Evolutionary conservation across 2,113 vertebrate species (phyloP).

Genomic region (Colaptes auratus): DNA sequence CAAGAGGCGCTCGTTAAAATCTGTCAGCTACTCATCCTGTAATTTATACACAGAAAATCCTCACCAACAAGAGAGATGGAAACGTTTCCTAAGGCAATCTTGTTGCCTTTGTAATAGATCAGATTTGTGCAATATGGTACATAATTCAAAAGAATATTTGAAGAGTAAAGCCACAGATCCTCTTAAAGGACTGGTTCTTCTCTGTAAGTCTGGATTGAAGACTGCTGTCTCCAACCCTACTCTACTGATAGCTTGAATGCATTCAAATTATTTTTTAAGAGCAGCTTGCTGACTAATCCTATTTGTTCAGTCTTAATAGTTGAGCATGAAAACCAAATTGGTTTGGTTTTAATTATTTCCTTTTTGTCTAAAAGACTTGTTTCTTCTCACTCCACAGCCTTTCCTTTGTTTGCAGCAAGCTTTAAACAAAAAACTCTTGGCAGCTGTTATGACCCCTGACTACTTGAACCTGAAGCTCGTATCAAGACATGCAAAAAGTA

Average conservation of each 20-base stretch:
- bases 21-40: neutral
- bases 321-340: neutral
- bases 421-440: neutral
- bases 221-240: neutral
- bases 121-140: neutral
- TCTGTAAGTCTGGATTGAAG: neutral
- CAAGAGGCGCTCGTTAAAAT: neutral
- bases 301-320: neutral
- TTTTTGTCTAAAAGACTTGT: neutral
- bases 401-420: neutral
- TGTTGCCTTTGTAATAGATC: slow-evolving; percentile 3
- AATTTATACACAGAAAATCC: slow-evolving; percentile 11
- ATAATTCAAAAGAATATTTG: neutral
- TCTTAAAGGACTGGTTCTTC: neutral
- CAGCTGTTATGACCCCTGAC: neutral
- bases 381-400: neutral
- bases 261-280: neutral
- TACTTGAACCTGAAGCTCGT: neutral
- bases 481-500: neutral
- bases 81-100: neutral
- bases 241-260: neutral
- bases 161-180: neutral
- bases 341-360: neutral
- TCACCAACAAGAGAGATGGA: neutral
- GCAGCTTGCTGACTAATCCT: neutral